Conservation (phyloP, 2,888 invertebrate species). For the Hermodice carunculata region DNA sequence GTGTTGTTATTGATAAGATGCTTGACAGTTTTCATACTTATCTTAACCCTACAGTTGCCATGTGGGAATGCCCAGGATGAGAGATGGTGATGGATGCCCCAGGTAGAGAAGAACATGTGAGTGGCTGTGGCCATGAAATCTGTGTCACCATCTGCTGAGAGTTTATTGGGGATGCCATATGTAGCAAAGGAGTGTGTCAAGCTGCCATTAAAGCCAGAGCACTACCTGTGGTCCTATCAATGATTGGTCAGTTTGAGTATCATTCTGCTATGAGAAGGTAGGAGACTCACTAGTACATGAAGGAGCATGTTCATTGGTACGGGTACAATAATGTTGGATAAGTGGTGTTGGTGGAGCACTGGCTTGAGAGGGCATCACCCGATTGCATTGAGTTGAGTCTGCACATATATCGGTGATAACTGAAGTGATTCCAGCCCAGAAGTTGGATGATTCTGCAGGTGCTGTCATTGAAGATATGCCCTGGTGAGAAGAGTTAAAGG, state of each 20-base stretch:
- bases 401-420: conserved; percentile 25
- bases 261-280: conserved; percentile 45
- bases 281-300: conserved; percentile 34
- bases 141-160: conserved; percentile 46
- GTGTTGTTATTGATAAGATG: conserved; percentile 49
- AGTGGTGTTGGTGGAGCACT: conserved; percentile 41
- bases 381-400: conserved; percentile 38
- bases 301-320: conserved; percentile 32
- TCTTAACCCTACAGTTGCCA: conserved; percentile 48
- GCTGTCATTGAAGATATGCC: conserved; percentile 44
- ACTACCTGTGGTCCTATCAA: conserved; percentile 30
- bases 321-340: conserved; percentile 33
- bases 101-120: conserved; percentile 38
- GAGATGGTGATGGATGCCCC: conserved; percentile 48
- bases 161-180: conserved; percentile 46
- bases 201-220: conserved; percentile 34
- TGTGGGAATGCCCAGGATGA: conserved; percentile 51
- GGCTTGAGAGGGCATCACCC: conserved; percentile 44
- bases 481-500: conserved; percentile 49
- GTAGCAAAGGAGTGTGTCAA: conserved; percentile 42
- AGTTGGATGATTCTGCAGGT: conserved; percentile 44
- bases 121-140: conserved; percentile 42
- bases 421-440: conserved; percentile 49
- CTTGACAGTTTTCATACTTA: conserved; percentile 49
- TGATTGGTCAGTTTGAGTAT: conserved; percentile 47